These are phyloP conservation scores for Hydractinia symbiolongicarpus DNA, from an alignment of 30 jellyfish, hydroid and myxozoan genomes.

Conservation along the genomic window DNA sequence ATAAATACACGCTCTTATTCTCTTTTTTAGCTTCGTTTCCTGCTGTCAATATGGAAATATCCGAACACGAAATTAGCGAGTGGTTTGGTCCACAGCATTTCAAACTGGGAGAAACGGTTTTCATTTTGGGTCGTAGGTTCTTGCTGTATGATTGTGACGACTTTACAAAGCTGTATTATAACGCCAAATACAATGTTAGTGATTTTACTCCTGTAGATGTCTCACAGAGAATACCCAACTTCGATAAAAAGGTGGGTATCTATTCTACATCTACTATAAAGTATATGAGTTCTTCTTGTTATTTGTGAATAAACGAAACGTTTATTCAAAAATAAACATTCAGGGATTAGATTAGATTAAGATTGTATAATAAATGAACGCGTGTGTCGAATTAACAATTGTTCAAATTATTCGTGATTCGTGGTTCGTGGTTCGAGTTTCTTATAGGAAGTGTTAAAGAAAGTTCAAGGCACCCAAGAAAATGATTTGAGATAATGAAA, in stretches of 20 bases:
- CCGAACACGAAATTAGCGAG: conserved; percentile 78
- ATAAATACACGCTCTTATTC: too few species aligned
- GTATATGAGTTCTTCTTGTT: too few species aligned
- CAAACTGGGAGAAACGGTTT: conserved; percentile 65
- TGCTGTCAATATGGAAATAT: conserved; percentile 78
- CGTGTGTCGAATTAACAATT: too few species aligned
- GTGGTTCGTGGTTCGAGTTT: too few species aligned
- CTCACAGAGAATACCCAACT: conserved; percentile 31
- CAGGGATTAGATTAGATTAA: too few species aligned
- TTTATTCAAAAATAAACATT: too few species aligned
- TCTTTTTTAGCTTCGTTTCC: conserved; percentile 80
- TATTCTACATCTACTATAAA: not conserved
- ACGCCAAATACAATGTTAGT: conserved; percentile 45
- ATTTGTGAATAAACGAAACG: too few species aligned
- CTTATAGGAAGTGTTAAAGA: too few species aligned
- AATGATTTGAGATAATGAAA: too few species aligned
- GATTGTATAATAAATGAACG: too few species aligned
- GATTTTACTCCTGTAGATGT: conserved; percentile 73
- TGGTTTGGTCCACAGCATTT: conserved; percentile 91
- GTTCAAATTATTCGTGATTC: too few species aligned
- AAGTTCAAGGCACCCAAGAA: too few species aligned
- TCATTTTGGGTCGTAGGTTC: conserved; percentile 90
- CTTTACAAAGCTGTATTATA: conserved; percentile 61
- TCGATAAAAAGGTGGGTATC: conserved; percentile 42
- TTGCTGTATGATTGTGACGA: conserved; percentile 89